Base-by-base conservation (phyloP, 2,113 vertebrate genomes). In the Proterorhinus semilunaris region DNA sequence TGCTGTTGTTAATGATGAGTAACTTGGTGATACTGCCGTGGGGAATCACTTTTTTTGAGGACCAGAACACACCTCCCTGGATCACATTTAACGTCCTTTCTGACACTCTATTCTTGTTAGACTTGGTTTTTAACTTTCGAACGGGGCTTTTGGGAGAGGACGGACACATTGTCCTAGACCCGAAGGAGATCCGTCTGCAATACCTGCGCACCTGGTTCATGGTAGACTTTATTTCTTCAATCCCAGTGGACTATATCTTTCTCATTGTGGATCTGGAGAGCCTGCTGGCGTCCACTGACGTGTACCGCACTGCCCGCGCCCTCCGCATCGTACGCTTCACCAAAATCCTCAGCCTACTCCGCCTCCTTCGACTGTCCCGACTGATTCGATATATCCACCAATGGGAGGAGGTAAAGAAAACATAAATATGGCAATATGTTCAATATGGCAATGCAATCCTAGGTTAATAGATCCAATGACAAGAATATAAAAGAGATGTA, bases 311-410 rank as follows among this genome's bases (percentile, higher is more conserved):
- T 0, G 92, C 92, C 13, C 86, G 93, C 1, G 93, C 92, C 1
- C 85, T 93, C 43, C 86, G 91, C 50, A 93, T 93, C 0, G 90
- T 93, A n/a, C 91, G 93, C 48, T 93, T 93, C 76, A 92, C 93
- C 50, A 93, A 93, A 79, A 91, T 93, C 76, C 92, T 93, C 74
- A 93, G 93, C 68, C 80, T 93, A 68, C 87, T 93, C 53, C 87
- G 93, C 42, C 86, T 93, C 13, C 87, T 93, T 8, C 79, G 92
- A 5, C 90, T 93, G 68, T 93, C 93, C 42, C 90, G 93, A 46
- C 91, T 93, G 71, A 93, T 93, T 67, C 90, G 93, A 8, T 93
- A 93, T 84, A 91, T 93, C 57, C 93, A 91, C 67, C 93, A 93
- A 70, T 93, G 93, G 93, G 93, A 93, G 65, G 93, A 93, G 91